Evolutionary conservation across 2,888 invertebrate species (phyloP), one percentile per base, ranked within the genome.

Genomic region (Apamea sordens): DNA sequence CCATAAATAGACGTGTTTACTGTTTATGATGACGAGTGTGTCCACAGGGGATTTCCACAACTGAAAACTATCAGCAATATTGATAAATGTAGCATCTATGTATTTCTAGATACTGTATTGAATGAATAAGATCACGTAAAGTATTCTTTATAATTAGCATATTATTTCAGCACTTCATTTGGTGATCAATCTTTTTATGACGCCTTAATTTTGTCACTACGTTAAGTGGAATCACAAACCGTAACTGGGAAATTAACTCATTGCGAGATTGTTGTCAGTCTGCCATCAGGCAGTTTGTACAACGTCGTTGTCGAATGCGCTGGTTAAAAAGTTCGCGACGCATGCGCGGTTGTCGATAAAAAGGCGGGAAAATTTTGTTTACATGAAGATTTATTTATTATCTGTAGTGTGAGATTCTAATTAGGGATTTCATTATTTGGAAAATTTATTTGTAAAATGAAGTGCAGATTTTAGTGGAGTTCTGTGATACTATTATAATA

Each of bases 221-320:
- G 85, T 77, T 90, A 90, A 91, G 86, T 90, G 86, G 87, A 91
- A 90, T 89, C 88, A 87, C 87, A 84, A 80, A 87, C 89, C 92
- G 92, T 92, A 89, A 92, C 91, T 89, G 87, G 90, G 86, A 92
- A 93, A 91, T 91, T 89, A 91, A 90, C 88, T 87, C 89, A 91
- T 92, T 91, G 91, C 89, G 87, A 92, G 91, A 92, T 93, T 91
- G 89, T 90, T 90, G 89, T 89, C 85, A 83, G 90, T 88, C 87
- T 85, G 86, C 80, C 86, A 88, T 85, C 72, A 87, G 94, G 92
- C 95, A 96, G 96, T 96, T 92, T 84, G 91, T 89, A 86, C 84
- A 89, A 89, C 90, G 89, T 91, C 92, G 92, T 89, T 91, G 95
- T 83, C 91, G 92, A 92, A 92, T 91, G 95, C 95, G 94, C 95